phyloP scores from a whole-genome alignment of 2,888 invertebrate genomes.

The Ctena decussata region DNA sequence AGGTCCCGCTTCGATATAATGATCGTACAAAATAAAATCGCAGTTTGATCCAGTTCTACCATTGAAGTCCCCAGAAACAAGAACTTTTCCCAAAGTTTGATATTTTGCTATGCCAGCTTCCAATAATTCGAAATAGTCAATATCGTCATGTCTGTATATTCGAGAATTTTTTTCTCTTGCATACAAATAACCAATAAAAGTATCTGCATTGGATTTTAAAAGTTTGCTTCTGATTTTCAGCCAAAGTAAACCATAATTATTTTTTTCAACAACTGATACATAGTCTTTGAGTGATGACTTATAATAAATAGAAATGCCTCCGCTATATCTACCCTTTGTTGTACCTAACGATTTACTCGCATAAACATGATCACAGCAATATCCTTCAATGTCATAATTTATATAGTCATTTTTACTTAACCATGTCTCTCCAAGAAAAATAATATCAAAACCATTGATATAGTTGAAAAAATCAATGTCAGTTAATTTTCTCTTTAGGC shows the following conservation, averaged over 20 bases:
- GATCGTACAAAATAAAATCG: constrained; percentile 8
- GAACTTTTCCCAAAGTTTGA: background rate
- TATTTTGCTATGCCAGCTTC: background rate
- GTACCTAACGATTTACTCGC: too few relatives aligned
- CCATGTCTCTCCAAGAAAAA: too few relatives aligned
- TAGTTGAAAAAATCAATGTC: too few relatives aligned
- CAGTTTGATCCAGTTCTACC: background rate
- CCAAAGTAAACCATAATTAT: background rate
- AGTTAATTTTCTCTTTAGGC: too few relatives aligned
- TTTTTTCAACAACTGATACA: too few relatives aligned
- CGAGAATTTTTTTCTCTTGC: background rate
- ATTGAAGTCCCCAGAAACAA: background rate
- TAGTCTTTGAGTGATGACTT: too few relatives aligned
- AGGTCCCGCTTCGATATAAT: background rate
- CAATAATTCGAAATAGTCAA: constrained; percentile 13
- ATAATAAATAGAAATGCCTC: too few relatives aligned
- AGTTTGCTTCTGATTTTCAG: background rate
- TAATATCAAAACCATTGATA: too few relatives aligned
- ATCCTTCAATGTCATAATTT: too few relatives aligned
- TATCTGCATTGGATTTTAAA: background rate
- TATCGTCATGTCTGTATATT: background rate
- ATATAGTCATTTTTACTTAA: too few relatives aligned
- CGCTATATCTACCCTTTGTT: too few relatives aligned
- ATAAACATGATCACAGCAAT: too few relatives aligned
- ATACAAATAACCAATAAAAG: background rate